Conservation (phyloP, 2,113 vertebrate species). For the Semicossyphus pulcher region DNA sequence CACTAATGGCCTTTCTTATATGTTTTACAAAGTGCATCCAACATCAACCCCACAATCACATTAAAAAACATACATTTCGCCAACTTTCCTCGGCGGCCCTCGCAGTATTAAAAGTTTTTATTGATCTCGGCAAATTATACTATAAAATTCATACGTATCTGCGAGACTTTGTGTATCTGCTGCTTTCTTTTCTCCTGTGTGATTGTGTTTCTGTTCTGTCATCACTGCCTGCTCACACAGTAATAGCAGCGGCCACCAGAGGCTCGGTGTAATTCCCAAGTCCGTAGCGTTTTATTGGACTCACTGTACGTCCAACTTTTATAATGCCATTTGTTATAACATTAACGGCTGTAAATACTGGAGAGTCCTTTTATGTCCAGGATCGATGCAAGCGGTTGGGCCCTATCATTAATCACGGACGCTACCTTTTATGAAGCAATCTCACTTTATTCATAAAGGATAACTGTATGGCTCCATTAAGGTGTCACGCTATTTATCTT, state of each 20-base stretch:
- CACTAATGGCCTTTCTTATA: too few relatives aligned
- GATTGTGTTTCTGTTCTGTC: slow-evolving; percentile 3
- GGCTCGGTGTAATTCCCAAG: slow-evolving; percentile 46
- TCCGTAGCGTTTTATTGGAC: slow-evolving; percentile 55
- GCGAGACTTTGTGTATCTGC: neutral
- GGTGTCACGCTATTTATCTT: slow-evolving; percentile 82
- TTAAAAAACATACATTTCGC: too few relatives aligned
- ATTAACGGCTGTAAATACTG: slow-evolving; percentile 80
- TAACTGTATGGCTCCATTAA: slow-evolving; percentile 82
- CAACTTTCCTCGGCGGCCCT: too few relatives aligned
- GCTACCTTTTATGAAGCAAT: slow-evolving; percentile 81
- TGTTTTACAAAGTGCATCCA: neutral
- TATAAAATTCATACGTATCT: neutral
- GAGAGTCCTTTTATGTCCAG: slow-evolving; percentile 69
- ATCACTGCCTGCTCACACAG: slow-evolving; percentile 4
- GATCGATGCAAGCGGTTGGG: slow-evolving; percentile 67
- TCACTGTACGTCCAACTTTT: slow-evolving; percentile 67
- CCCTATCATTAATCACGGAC: slow-evolving; percentile 74
- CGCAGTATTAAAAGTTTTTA: neutral
- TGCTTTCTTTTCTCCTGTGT: neutral
- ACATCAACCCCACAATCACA: neutral
- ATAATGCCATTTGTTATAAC: slow-evolving; percentile 76
- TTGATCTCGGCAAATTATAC: neutral
- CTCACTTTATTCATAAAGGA: slow-evolving; percentile 83
- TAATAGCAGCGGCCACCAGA: slow-evolving; percentile 33